A percentile compares a stretch with the other conserved stretches of the same genome.
These are phyloP conservation scores for Acanthurus lineatus DNA, from an alignment of 2,797 vertebrate genomes.

Conservation along the genomic window DNA sequence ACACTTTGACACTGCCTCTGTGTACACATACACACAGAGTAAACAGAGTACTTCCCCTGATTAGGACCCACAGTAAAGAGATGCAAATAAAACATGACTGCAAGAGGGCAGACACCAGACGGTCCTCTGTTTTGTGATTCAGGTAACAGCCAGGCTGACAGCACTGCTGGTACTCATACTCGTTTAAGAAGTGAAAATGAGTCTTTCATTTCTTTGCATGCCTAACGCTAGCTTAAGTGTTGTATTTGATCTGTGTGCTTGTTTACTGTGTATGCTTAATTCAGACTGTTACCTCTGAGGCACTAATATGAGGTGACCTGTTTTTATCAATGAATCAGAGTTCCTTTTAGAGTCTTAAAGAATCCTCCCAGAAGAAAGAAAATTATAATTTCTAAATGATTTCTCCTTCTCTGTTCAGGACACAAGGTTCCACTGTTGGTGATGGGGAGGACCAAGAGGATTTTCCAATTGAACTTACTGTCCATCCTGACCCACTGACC, in stretches of 20 bases:
- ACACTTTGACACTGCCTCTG: constrained; percentile 3
- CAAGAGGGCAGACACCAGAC: constrained; percentile 28
- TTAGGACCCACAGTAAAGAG: constrained; percentile 51
- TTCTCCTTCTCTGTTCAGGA: constrained; percentile 84
- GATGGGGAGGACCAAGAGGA: constrained; percentile 87
- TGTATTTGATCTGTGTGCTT: constrained; percentile 34
- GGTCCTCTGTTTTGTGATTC: constrained; percentile 26
- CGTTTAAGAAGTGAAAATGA: background rate
- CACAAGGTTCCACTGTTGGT: constrained; percentile 85
- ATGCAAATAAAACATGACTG: constrained; percentile 60
- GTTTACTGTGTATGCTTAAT: background rate
- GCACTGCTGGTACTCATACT: background rate
- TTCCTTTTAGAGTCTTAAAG: too few species aligned
- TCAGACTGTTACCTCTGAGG: background rate
- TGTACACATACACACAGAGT: constrained; percentile 33
- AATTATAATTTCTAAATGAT: background rate
- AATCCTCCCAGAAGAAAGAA: too few species aligned
- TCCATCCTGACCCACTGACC: constrained; percentile 87
- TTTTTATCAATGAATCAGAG: background rate
- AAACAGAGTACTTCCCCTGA: constrained; percentile 64
- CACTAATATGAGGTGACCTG: too few species aligned
- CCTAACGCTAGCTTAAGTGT: background rate
- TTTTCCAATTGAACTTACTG: constrained; percentile 88
- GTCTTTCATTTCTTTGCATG: background rate
- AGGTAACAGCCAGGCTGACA: constrained; percentile 38